These are phyloP conservation scores for Neolamprologus variostigma DNA, from an alignment of 2,113 vertebrate species.

Conservation along the genomic window DNA sequence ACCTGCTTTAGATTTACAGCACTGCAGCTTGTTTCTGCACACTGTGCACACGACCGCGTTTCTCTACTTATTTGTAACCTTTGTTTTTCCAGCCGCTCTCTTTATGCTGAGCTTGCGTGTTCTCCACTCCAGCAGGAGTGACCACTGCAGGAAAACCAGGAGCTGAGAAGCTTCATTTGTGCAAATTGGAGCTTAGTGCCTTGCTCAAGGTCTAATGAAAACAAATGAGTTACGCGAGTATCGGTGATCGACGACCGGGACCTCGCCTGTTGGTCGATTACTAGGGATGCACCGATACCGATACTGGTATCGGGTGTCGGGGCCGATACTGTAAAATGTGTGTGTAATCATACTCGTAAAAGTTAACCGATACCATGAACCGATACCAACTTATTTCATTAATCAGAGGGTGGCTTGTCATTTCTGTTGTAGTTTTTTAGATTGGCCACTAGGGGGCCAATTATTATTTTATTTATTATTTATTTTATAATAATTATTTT, in stretches of 20 bases:
- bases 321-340: too few species aligned
- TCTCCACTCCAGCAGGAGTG: background rate
- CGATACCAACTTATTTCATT: too few species aligned
- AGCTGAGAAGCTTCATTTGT: background rate
- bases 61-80: background rate
- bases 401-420: too few species aligned
- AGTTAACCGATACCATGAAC: too few species aligned
- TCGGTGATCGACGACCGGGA: background rate
- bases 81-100: background rate
- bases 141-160: background rate
- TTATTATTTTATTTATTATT: too few species aligned
- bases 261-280: background rate
- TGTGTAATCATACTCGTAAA: too few species aligned
- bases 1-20: background rate
- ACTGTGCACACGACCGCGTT: background rate
- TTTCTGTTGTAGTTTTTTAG: too few species aligned
- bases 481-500: too few species aligned
- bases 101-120: background rate
- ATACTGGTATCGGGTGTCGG: too few species aligned
- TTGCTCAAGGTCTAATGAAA: background rate
- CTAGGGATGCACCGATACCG: too few species aligned
- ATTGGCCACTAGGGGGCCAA: too few species aligned
- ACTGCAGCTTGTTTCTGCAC: background rate
- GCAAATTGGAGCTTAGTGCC: background rate
- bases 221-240: rapidly evolving